A percentile compares a stretch with the other conserved stretches of the same genome.
phyloP scores from a whole-genome alignment of 1,140 invertebrate genomes.

The Pinna nobilis region DNA sequence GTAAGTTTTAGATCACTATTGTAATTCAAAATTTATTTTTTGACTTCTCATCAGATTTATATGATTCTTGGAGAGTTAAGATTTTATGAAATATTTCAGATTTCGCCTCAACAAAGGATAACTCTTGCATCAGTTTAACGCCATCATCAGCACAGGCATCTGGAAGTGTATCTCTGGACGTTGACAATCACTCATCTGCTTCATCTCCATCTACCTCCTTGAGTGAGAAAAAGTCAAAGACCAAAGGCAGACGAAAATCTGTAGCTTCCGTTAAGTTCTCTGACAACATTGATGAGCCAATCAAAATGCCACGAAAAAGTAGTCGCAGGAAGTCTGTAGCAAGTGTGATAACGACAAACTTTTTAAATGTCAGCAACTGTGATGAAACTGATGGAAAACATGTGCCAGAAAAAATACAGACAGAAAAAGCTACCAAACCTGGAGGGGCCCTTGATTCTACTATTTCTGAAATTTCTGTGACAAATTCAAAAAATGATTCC shows the following conservation, averaged over 20 bases:
- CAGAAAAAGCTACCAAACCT: conserved; percentile 1
- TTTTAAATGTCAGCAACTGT: background rate
- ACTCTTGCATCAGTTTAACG: too few relatives aligned
- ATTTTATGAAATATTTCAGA: too few relatives aligned
- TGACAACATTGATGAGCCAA: conserved; percentile 9
- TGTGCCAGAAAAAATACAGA: background rate
- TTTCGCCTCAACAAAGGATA: too few relatives aligned
- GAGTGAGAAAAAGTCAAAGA: background rate
- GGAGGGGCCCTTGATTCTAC: background rate
- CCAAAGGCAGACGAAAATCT: conserved; percentile 30
- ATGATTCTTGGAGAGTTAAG: too few relatives aligned
- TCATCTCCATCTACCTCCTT: background rate
- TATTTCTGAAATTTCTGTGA: too few relatives aligned
- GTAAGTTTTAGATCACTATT: too few relatives aligned
- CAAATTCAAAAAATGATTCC: too few relatives aligned
- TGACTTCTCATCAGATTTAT: too few relatives aligned
- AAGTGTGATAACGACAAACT: background rate
- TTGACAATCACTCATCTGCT: too few relatives aligned
- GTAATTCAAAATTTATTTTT: too few relatives aligned
- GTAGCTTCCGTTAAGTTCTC: conserved; percentile 22
- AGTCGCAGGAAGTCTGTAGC: conserved; percentile 23
- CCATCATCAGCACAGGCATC: too few relatives aligned
- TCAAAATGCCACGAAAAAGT: background rate
- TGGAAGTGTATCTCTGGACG: too few relatives aligned
- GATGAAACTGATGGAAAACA: background rate